Evolutionary conservation across 2,888 invertebrate species (phyloP).

Genomic region (Harpalus rubripes): DNA sequence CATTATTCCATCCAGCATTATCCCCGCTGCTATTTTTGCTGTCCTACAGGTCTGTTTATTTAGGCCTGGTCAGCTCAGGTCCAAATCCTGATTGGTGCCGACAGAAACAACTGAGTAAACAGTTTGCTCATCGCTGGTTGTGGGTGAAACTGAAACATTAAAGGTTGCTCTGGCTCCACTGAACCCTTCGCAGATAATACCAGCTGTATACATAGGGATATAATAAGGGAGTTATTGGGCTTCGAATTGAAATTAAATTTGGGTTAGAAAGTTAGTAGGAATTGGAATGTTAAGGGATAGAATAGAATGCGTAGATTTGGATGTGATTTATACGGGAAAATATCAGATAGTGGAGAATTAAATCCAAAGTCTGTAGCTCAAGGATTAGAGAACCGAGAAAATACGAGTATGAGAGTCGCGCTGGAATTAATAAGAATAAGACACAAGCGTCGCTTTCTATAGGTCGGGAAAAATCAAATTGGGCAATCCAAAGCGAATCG

Average conservation of each 20-base stretch:
- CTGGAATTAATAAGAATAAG: no score
- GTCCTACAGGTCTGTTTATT: neutral
- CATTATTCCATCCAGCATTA: neutral
- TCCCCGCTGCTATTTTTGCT: neutral
- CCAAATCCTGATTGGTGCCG: neutral
- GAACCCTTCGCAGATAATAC: neutral
- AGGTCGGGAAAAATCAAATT: no score
- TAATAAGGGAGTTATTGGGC: neutral
- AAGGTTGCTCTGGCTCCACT: neutral
- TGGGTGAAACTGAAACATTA: neutral
- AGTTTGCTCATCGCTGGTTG: slow-evolving; percentile 34
- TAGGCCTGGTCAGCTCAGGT: neutral
- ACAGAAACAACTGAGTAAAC: slow-evolving; percentile 1
- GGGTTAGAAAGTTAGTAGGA: neutral
- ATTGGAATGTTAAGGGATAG: neutral
- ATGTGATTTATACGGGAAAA: neutral
- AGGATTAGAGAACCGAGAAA: no score
- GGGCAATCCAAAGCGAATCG: no score
- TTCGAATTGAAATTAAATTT: slow-evolving; percentile 7
- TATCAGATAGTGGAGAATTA: no score
- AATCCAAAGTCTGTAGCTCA: no score
- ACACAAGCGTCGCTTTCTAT: no score
- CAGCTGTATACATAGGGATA: neutral
- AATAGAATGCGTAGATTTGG: neutral
- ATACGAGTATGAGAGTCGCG: no score